Evolutionary conservation across 2,888 invertebrate species (phyloP).

Genomic region (Chalcosyrphus nemorum): DNA sequence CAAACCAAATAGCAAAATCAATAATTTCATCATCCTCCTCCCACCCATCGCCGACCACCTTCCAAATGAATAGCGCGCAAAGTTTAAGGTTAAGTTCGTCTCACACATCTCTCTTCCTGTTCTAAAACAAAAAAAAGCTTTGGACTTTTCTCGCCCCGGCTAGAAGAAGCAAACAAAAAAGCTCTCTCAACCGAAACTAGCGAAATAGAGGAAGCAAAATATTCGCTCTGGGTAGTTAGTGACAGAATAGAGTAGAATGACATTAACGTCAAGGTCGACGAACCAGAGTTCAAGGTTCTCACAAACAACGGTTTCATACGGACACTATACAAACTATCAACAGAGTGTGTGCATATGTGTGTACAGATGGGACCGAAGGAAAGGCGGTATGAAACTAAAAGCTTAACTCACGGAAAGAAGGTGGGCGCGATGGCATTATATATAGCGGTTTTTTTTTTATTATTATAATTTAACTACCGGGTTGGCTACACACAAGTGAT

Average conservation of each 20-base stretch:
- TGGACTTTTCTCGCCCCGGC: conserved; percentile 50
- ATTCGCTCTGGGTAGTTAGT: conserved; percentile 19
- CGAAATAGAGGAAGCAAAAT: conserved; percentile 66
- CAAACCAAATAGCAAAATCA: conserved; percentile 71
- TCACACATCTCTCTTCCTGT: conserved; percentile 64
- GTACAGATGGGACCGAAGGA: neutral
- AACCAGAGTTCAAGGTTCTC: conserved; percentile 82
- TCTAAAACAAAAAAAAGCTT: conserved; percentile 51
- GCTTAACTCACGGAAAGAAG: conserved; percentile 33
- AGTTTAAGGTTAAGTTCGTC: conserved; percentile 51
- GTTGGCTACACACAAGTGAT: conserved; percentile 44
- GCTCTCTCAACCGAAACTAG: conserved; percentile 34
- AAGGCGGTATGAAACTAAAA: neutral
- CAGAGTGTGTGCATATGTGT: neutral
- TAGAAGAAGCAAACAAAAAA: neutral
- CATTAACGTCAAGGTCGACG: conserved; percentile 82
- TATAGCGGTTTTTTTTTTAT: neutral
- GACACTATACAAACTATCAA: conserved; percentile 34
- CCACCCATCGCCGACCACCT: neutral
- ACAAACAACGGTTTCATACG: conserved; percentile 46
- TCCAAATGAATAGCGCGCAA: neutral
- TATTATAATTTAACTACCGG: conserved; percentile 53
- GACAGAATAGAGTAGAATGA: conserved; percentile 76
- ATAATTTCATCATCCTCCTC: conserved; percentile 19
- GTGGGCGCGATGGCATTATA: conserved; percentile 21